Base-by-base conservation (phyloP, 2,797 vertebrate species). In the Lindbergichthys nudifrons region DNA sequence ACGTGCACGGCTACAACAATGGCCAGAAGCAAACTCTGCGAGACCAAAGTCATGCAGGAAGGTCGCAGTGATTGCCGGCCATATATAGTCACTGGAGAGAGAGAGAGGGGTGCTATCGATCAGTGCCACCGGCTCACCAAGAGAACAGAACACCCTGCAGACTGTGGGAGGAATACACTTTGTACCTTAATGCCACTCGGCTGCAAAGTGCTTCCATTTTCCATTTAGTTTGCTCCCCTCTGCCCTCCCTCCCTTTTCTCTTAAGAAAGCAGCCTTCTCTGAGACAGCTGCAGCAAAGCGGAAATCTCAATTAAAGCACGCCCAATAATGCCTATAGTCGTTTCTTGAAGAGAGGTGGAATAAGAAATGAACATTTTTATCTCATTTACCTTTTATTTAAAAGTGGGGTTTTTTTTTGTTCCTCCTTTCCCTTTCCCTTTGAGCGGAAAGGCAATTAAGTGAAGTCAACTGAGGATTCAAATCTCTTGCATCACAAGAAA, bases 351-450 rank as follows among this genome's bases (percentile, higher is more conserved):
- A 90, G 88, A 94, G 90, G 89, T 89, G 89, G 91, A 86, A 94
- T 85, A 90, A 90, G 86, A 94, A 94, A 93, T 93, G 74, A 94
- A 92, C 87, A 92, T 90, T 93, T 92, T 95, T 92, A 92, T 93
- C 91, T 91, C 84, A 94, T 95, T 94, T 95, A 95, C 93, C 93
- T 94, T 94, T 95, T 94, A 94, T 94, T 95, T 95, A 93, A 94
- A 90, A 93, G 90, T 90, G 88, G 80, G 81, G 89, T 42, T 79
- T 80, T 89, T 80, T 75, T 77, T 88, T 75, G 76, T 62, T 30
- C 18, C 77, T 66, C 70, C 39, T 73, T 66, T 70, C 30, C 85
- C 68, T 92, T 92, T 30, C 90, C 88, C 87, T 93, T 93, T 93
- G 91, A 95, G 92, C 91, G 83, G 92, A 95, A 95, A 95, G 92